Evolutionary conservation across 1,140 invertebrate genomes (phyloP).

Genomic region (Bombus sylvicola): DNA sequence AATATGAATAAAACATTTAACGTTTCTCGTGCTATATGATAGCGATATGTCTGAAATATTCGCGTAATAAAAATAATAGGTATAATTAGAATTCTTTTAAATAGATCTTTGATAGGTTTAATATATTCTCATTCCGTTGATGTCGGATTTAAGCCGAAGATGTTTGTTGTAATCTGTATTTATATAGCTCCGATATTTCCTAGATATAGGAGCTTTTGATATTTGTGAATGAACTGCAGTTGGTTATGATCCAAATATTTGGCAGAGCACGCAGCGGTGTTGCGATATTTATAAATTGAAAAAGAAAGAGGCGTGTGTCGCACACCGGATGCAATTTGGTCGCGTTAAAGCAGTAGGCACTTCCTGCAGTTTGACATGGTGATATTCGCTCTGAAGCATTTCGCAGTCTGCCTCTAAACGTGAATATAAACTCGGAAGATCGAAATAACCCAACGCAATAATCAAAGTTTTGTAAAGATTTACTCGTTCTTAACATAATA

Average conservation of each 20-base stretch:
- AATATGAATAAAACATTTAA: neutral
- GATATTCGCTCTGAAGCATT: slow-evolving; percentile 22
- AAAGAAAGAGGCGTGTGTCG: slow-evolving; percentile 27
- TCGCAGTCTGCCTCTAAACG: neutral
- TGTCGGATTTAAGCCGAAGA: neutral
- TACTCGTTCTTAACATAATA: neutral
- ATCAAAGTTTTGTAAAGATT: neutral
- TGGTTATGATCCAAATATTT: neutral
- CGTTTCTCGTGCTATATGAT: neutral
- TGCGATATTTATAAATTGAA: slow-evolving; percentile 51
- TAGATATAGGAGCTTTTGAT: neutral
- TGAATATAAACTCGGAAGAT: neutral
- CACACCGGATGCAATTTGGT: slow-evolving; percentile 53
- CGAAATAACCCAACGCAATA: neutral
- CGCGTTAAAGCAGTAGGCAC: slow-evolving; percentile 39
- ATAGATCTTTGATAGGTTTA: neutral
- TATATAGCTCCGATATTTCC: neutral
- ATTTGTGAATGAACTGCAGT: slow-evolving; percentile 19
- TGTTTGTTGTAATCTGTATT: neutral
- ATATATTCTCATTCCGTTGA: neutral
- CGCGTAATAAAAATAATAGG: neutral
- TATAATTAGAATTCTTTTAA: neutral
- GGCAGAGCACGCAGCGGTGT: too few relatives aligned
- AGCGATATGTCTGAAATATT: neutral
- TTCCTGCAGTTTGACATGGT: slow-evolving; percentile 39